Base-by-base conservation (phyloP, 2,797 vertebrate genomes). In the Crocodylus rhombifer region DNA sequence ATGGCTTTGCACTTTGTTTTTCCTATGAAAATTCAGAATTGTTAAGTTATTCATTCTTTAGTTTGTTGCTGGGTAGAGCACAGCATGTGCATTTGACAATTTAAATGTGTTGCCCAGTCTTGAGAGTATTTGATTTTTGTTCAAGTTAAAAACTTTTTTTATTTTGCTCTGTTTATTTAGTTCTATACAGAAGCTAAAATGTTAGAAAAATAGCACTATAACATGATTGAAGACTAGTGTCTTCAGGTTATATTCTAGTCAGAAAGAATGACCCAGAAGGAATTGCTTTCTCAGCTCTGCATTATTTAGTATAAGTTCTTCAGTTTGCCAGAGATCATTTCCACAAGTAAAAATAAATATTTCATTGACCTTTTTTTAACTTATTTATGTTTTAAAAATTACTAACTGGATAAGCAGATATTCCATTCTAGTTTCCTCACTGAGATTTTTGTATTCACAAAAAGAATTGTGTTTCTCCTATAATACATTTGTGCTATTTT, bases 341-440 rank as follows among this genome's bases (percentile, higher is more conserved):
- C 8, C 85, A 82, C 8, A 56, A 21, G 2, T 13, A 57, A 33
- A 30, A n/a, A 75, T 56, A 79, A 90, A 36, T 55, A 74, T 6
- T 2, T 55, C 1, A 5, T 42, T 76, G 18, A 2, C 25, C 4
- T 84, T 33, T 56, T 82, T 79, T 79, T 17, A 87, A 60, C 15
- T 61, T 2, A 21, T 81, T 77, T 42, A 76, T 71, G 1, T 82
- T 81, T 84, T 84, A 14, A 77, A 77, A 81, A 65, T 0, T 15
- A 7, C 63, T 73, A 23, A 71, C 76, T 87, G 30, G 26, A n/a
- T 80, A 62, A 78, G 13, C 6, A 78, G 79, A 25, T 80, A 23
- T 36, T 93, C 65, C 76, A 87, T 83, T 71, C 30, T 20, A 51
- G 14, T 9, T 85, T 83, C 79, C 8, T 80, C 42, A 18, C 17